Base-by-base conservation (phyloP, 1,140 invertebrate species). In the Brachionus rubens region DNA sequence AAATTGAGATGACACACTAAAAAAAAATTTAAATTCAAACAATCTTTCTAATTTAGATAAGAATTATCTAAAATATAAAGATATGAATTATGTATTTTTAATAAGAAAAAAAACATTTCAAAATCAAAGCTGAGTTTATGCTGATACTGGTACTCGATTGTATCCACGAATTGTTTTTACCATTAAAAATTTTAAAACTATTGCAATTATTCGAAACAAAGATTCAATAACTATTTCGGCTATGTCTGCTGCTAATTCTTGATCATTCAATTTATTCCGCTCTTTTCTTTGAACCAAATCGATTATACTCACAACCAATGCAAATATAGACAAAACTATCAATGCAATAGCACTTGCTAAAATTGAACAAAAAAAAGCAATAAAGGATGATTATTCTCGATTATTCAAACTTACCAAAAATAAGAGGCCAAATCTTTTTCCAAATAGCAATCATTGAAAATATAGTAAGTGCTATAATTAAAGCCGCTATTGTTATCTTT, bases 391-490 rank as follows among this genome's bases (percentile, higher is more conserved):
- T 40, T 4, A 40, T 40, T n/a, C n/a, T n/a, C n/a, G 36, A 40
- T 40, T 40, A 40, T 40, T 40, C 12, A 40, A 40, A 40, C 36
- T 40, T 46, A 46, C 52, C 10, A 72, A 72, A 72, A 14, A 72
- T 50, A 4, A 72, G 46, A 5, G 26, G 24, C 21, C 68, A 48
- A 24, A 48, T 72, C 40, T 72, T 72, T 19, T 12, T 48, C 68
- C 68, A 72, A 21, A 72, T 72, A 21, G 19, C 68, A 36, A 72
- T 16, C 50, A 72, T 48, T n/a, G 68, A 43, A 48, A 72, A 48
- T 48, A 72, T 54, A 28, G 68, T 72, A 3, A 50, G 24, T 9
- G 30, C 10, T 33, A 72, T 33, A 48, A 72, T 36, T 36, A 72
- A 3, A 14, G 19, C 68, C n/a, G 19, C 68, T 2, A 50, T 26